Percentiles rank a stretch among this genome's conserved stretches.
phyloP scores from a whole-genome alignment of 2,888 invertebrate species.

The Bembecia ichneumoniformis region DNA sequence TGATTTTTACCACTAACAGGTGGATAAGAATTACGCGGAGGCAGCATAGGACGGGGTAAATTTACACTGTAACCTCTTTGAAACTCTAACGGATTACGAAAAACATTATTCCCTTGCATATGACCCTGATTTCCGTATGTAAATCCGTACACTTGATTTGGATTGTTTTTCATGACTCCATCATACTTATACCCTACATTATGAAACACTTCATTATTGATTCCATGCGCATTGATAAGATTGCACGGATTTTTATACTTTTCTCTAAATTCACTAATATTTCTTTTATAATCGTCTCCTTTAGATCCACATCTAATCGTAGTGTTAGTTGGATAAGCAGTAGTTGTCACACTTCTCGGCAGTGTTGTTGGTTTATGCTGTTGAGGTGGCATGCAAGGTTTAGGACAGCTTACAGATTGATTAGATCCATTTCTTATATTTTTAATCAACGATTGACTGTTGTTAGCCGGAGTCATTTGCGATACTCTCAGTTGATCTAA shows the following conservation, averaged over 20 bases:
- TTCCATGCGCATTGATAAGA: slow-evolving; percentile 38
- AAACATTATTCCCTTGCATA: slow-evolving; percentile 61
- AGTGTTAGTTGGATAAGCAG: slow-evolving; percentile 57
- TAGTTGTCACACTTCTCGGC: slow-evolving; percentile 63
- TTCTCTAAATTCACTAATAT: slow-evolving; percentile 75
- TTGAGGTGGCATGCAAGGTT: slow-evolving; percentile 51
- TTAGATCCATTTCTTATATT: slow-evolving; percentile 48
- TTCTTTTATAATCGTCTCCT: slow-evolving; percentile 71
- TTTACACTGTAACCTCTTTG: slow-evolving; percentile 71
- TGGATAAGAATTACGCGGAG: slow-evolving; percentile 76
- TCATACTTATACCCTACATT: slow-evolving; percentile 61
- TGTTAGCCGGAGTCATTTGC: slow-evolving; percentile 46
- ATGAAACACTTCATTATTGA: slow-evolving; percentile 62
- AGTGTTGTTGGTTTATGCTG: slow-evolving; percentile 63
- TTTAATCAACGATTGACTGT: slow-evolving; percentile 40
- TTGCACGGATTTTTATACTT: slow-evolving; percentile 74
- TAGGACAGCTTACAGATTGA: slow-evolving; percentile 58
- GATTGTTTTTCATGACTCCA: slow-evolving; percentile 48
- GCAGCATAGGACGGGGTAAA: slow-evolving; percentile 72
- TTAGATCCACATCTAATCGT: slow-evolving; percentile 53
- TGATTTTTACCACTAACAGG: slow-evolving; percentile 72
- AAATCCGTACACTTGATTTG: slow-evolving; percentile 66
- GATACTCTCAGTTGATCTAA: slow-evolving; percentile 81
- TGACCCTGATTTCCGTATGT: slow-evolving; percentile 71
- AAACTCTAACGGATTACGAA: slow-evolving; percentile 71